phyloP scores from a whole-genome alignment of 2,888 invertebrate genomes.

The Eretmocerus hayati region DNA sequence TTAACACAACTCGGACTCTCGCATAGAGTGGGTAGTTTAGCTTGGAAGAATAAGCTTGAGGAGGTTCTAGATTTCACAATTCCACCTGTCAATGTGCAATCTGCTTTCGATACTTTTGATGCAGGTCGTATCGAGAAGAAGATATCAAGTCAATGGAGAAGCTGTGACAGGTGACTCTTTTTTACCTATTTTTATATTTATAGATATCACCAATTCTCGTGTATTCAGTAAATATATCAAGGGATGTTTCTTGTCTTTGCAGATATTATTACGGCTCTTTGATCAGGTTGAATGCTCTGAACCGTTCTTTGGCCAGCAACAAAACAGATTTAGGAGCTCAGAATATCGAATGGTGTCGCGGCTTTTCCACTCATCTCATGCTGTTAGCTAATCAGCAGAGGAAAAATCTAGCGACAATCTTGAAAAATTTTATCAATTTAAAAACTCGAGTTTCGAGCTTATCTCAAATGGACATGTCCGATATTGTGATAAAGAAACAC shows the following conservation, averaged over 20 bases:
- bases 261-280: conserved; percentile 59
- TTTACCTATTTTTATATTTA: no score
- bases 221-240: no score
- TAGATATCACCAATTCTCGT: neutral
- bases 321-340: conserved; percentile 72
- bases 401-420: conserved; percentile 54
- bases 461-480: conserved; percentile 38
- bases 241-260: no score
- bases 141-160: conserved; percentile 59
- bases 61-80: conserved; percentile 58
- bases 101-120: conserved; percentile 53
- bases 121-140: conserved; percentile 45
- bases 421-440: conserved; percentile 29
- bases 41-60: conserved; percentile 37
- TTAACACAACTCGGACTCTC: conserved; percentile 71
- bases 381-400: conserved; percentile 62
- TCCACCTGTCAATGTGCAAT: conserved; percentile 64
- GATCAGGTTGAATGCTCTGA: conserved; percentile 60
- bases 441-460: conserved; percentile 31
- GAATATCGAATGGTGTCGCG: conserved; percentile 78
- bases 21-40: conserved; percentile 66
- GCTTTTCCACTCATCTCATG: conserved; percentile 74
- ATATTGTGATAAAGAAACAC: conserved; percentile 40
- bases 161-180: conserved; percentile 59
- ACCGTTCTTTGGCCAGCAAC: conserved; percentile 58